Conservation (phyloP, 2,797 vertebrate genomes). For the Melanotaenia trifasciata region DNA sequence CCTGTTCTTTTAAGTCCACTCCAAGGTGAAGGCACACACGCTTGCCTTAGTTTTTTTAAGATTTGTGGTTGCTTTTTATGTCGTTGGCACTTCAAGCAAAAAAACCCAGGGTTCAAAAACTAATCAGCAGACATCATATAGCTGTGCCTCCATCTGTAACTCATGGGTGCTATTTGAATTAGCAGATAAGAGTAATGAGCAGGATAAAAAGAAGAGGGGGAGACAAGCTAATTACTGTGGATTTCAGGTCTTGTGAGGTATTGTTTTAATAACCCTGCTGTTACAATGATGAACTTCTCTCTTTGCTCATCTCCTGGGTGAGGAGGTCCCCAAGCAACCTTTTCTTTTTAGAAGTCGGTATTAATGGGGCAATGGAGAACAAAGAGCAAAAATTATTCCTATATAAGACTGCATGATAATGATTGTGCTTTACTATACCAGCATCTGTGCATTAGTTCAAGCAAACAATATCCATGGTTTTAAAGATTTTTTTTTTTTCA, state of each 20-base stretch:
- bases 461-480: background rate
- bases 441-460: background rate
- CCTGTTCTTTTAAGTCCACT: background rate
- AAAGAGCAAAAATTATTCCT: background rate
- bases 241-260: conserved; percentile 51
- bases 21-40: background rate
- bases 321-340: conserved; percentile 32
- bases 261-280: conserved; percentile 44
- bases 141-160: conserved; percentile 16
- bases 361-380: conserved; percentile 46
- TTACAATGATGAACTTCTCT: conserved; percentile 49
- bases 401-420: background rate
- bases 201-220: conserved; percentile 29
- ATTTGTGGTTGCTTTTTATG: too few species aligned
- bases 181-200: conserved; percentile 42
- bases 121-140: conserved; percentile 24
- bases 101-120: conserved; percentile 21
- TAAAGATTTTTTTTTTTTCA: background rate
- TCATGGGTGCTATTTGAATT: conserved; percentile 30
- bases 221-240: conserved; percentile 55
- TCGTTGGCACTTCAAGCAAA: too few species aligned
- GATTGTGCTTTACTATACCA: background rate
- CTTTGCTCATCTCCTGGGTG: conserved; percentile 48
- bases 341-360: conserved; percentile 40
- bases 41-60: too few species aligned